Conservation (phyloP, 2,888 invertebrate species). For the Lithophane socia region DNA sequence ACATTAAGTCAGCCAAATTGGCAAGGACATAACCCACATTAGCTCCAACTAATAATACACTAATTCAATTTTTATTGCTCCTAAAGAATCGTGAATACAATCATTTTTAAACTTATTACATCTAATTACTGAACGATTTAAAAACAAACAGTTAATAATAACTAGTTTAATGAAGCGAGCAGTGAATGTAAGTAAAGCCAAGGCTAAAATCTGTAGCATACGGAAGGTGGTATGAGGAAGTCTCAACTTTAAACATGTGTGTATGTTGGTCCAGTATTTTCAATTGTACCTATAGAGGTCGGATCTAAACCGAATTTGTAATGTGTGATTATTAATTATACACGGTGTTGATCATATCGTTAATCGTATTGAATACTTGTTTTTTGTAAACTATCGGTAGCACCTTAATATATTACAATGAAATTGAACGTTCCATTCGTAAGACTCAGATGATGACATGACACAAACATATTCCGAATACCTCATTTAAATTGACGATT, state of each 20-base stretch:
- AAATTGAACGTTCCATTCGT: no score
- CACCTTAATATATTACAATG: no score
- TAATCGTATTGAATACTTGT: neutral
- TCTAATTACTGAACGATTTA: constrained; percentile 55
- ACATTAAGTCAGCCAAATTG: neutral
- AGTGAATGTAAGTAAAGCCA: constrained; percentile 65
- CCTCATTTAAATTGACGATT: no score
- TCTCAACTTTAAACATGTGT: constrained; percentile 34
- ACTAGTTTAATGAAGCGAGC: constrained; percentile 60
- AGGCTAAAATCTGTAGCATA: constrained; percentile 64
- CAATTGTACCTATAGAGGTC: constrained; percentile 24
- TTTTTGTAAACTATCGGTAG: neutral
- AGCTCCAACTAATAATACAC: constrained; percentile 26
- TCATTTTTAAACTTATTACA: constrained; percentile 35
- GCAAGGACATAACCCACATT: constrained; percentile 29
- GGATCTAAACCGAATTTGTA: neutral
- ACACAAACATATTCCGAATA: no score
- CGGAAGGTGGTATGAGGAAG: constrained; percentile 68
- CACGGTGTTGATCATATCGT: neutral
- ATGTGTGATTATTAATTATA: constrained; percentile 1
- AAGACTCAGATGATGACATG: no score
- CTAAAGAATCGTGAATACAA: constrained; percentile 38
- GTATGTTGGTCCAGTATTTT: constrained; percentile 28
- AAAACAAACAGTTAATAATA: constrained; percentile 55
- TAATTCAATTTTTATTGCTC: constrained; percentile 12